Evolutionary conservation across 2,797 vertebrate genomes (phyloP).

Genomic region (Malurus leucopterus): DNA sequence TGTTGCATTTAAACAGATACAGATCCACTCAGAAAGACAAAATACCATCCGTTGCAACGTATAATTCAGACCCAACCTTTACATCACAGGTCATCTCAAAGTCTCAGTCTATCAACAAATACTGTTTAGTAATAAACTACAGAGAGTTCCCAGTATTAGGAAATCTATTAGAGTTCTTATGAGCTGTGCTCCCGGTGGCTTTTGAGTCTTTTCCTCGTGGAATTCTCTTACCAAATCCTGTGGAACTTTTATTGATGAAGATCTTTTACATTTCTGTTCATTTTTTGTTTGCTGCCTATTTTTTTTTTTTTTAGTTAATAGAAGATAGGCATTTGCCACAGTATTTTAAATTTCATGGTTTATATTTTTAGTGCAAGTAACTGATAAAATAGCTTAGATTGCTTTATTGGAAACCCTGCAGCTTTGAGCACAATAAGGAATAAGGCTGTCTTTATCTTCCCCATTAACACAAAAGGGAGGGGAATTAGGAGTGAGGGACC

Average conservation of each 20-base stretch:
- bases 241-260: neutral
- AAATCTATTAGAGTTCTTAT: neutral
- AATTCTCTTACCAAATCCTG: neutral
- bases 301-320: neutral
- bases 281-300: neutral
- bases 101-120: constrained; percentile 40
- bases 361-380: neutral
- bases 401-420: neutral
- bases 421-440: neutral
- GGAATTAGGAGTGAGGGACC: neutral
- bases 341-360: neutral
- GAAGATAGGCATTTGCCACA: neutral
- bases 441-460: neutral
- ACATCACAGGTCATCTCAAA: constrained; percentile 64
- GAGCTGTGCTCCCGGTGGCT: neutral
- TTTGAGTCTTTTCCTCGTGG: neutral
- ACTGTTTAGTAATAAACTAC: constrained; percentile 43
- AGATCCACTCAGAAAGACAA: constrained; percentile 63
- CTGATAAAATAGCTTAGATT: neutral
- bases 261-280: neutral
- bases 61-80: constrained; percentile 56
- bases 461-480: neutral
- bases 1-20: constrained; percentile 65
- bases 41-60: constrained; percentile 54
- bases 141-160: constrained; percentile 30